These are phyloP conservation scores for Saxidomus purpurata DNA, from an alignment of 1,140 invertebrate species.

Conservation along the genomic window DNA sequence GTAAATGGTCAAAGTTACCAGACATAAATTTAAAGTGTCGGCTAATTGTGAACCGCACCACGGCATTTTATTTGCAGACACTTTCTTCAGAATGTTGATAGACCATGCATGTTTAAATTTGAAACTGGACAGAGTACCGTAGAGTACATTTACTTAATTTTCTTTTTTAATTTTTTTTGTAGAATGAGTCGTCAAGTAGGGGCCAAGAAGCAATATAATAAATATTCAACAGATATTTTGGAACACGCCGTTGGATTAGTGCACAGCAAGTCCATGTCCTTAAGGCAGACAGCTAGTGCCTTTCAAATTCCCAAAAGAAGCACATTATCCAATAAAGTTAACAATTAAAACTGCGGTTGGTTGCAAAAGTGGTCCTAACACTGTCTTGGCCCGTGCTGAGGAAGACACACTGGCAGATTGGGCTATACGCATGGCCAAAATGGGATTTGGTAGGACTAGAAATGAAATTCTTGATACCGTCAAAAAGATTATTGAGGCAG, in stretches of 20 bases:
- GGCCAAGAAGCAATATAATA: not conserved
- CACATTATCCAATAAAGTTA: not conserved
- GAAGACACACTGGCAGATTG: slow-evolving; percentile 45
- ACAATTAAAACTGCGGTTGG: not conserved
- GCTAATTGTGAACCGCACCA: not conserved
- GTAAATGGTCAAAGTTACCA: not conserved
- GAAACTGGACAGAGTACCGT: too few relatives aligned
- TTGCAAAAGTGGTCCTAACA: slow-evolving; percentile 27
- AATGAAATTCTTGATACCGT: slow-evolving; percentile 51
- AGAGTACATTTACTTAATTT: too few relatives aligned
- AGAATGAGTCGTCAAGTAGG: slow-evolving; percentile 6
- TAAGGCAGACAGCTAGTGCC: not conserved
- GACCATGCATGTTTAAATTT: too few relatives aligned
- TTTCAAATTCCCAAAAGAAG: not conserved
- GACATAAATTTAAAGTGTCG: not conserved
- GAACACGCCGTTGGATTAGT: not conserved
- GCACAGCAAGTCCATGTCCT: not conserved
- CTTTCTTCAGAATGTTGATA: not conserved
- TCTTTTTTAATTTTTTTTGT: not conserved
- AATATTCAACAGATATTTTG: not conserved
- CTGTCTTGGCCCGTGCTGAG: slow-evolving; percentile 22
- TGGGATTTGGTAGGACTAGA: slow-evolving; percentile 54
- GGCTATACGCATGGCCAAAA: slow-evolving; percentile 32
- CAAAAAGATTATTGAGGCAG: slow-evolving; percentile 48
- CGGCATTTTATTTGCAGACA: not conserved